Evolutionary conservation across 2,113 vertebrate genomes (phyloP), one percentile per base, ranked within the genome.

Genomic region (Grallaria varia): DNA sequence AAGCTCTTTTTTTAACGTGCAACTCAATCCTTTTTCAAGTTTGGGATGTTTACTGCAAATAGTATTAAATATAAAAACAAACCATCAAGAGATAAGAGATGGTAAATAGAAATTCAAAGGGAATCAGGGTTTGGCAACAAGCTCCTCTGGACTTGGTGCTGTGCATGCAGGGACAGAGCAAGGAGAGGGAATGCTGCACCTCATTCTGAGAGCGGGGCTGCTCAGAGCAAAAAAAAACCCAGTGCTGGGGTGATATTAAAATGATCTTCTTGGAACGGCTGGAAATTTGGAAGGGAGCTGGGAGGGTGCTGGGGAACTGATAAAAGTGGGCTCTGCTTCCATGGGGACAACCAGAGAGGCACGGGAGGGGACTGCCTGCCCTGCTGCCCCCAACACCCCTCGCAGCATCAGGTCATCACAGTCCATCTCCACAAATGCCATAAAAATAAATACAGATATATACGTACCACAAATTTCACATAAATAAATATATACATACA

Each of bases 1-100:
- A 8, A 15, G 30, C 12, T 30, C 31, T 44, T n/a, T 37, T 78
- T 31, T 30, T 58, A 42, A 45, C 4, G 25, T 39, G 21, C 44
- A 79, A 30, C 53, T 75, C 67, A 91, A 62, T 25, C 17, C 10
- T 68, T 88, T 90, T 89, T 80, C 72, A 55, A 74, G 80, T 14
- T 33, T 6, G 60, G 47, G 39, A 17, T 88, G 66, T 93, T 90
- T 93, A 90, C 69, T 81, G 63, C 50, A 90, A 95, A 95, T 67
- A 90, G 8, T 8, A 60, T n/a, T 62, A 9, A 8, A 44, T 77
- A 74, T 72, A 55, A 77, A 47, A 66, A 27, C 14, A 39, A 72
- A 30, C 24, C 50, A 47, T 17, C 19, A 25, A 64, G 76, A 88
- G 60, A n/a, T 84, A 55, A 85, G 72, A 66, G 64, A 30, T 6